Percentiles rank a stretch among this genome's conserved stretches.
phyloP scores from a whole-genome alignment of 2,113 vertebrate species.

The Hystrix brachyura region DNA sequence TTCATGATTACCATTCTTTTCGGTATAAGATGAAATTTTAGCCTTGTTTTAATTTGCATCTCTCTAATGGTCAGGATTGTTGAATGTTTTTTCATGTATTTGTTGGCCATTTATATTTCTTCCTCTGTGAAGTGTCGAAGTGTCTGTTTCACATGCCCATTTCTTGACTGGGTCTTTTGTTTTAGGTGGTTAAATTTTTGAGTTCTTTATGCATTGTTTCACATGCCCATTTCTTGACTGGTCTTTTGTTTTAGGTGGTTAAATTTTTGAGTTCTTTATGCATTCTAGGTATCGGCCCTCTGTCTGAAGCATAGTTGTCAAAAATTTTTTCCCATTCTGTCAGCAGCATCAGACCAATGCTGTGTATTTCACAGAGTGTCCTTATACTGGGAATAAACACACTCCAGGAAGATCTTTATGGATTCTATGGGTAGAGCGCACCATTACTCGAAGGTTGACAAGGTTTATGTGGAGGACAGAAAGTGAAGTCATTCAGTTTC shows the following conservation, averaged over 20 bases:
- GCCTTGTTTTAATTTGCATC: no score
- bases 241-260: background rate
- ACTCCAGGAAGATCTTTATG: background rate
- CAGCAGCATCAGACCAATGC: background rate
- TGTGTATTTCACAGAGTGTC: background rate
- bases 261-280: background rate
- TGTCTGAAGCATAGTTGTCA: background rate
- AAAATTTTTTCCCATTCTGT: background rate
- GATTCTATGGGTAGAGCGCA: background rate
- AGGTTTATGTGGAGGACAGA: background rate
- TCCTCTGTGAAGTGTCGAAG: no score
- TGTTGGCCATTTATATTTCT: no score
- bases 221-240: background rate
- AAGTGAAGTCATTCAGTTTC: background rate
- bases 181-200: background rate
- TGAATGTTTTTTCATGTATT: no score
- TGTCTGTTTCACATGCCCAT: no score
- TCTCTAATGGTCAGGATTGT: no score
- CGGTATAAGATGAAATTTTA: no score
- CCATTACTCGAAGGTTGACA: background rate
- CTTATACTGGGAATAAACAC: background rate
- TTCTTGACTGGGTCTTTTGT: no score
- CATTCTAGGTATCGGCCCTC: background rate
- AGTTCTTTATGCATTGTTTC: background rate
- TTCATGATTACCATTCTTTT: no score